Conservation (phyloP, 1,140 invertebrate genomes). For the Eumeta japonica region DNA sequence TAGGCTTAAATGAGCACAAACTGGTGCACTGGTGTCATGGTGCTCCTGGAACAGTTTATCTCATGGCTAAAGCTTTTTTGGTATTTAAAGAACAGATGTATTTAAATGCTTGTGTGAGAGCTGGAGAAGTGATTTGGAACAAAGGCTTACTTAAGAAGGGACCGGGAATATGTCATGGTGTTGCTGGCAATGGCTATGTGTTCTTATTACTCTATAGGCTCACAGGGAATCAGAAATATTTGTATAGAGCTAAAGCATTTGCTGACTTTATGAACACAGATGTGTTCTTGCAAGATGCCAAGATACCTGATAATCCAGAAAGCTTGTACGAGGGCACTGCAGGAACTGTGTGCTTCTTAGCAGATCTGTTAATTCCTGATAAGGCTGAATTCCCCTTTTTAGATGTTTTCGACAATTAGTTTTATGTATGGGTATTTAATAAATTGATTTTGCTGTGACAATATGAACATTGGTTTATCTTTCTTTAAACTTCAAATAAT, state of each 20-base stretch:
- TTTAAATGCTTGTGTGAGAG: conserved; percentile 65
- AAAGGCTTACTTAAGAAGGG: conserved; percentile 81
- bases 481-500: no score
- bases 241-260: conserved; percentile 75
- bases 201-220: conserved; percentile 78
- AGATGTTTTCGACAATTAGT: conserved; percentile 76
- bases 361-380: conserved; percentile 72
- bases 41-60: conserved; percentile 75
- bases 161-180: conserved; percentile 81
- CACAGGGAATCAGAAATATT: conserved; percentile 69
- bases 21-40: conserved; percentile 90
- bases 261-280: conserved; percentile 71
- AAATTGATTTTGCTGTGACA: no score
- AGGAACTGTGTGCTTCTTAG: conserved; percentile 80
- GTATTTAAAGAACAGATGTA: conserved; percentile 75
- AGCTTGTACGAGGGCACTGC: conserved; percentile 85
- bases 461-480: no score
- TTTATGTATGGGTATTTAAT: no score
- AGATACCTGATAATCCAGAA: conserved; percentile 78
- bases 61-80: conserved; percentile 79
- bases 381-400: conserved; percentile 83
- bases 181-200: conserved; percentile 83
- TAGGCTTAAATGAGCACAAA: conserved; percentile 59
- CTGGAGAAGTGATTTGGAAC: conserved; percentile 76
- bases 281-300: conserved; percentile 66